phyloP scores from a whole-genome alignment of 2,888 invertebrate species.

The Molanna angustata region DNA sequence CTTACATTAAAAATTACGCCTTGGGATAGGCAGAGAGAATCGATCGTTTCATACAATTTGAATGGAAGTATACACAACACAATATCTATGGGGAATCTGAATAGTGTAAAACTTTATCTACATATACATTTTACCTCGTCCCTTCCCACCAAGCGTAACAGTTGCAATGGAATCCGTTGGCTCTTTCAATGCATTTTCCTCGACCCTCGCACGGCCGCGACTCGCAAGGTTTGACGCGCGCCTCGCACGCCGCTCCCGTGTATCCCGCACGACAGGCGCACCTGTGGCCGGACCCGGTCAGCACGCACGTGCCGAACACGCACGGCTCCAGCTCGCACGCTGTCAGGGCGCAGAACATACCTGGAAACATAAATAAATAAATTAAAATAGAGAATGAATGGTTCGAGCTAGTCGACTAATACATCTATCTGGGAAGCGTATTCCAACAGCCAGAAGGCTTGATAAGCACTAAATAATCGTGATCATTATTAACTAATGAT shows the following conservation, averaged over 20 bases:
- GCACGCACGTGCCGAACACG: constrained; percentile 62
- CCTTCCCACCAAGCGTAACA: constrained; percentile 77
- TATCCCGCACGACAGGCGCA: constrained; percentile 70
- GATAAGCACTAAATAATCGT: too few species aligned
- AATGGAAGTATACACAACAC: too few species aligned
- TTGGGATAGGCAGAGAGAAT: too few species aligned
- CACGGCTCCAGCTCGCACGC: constrained; percentile 73
- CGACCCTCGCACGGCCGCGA: constrained; percentile 71
- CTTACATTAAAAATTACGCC: too few species aligned
- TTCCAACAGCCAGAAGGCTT: too few species aligned
- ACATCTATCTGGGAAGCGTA: too few species aligned
- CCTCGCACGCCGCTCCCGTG: constrained; percentile 65
- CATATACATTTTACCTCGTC: constrained; percentile 47
- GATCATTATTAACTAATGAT: too few species aligned
- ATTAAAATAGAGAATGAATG: too few species aligned
- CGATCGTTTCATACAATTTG: too few species aligned
- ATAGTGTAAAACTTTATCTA: neutral
- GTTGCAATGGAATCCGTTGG: constrained; percentile 65
- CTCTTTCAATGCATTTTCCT: constrained; percentile 69
- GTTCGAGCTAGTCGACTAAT: too few species aligned
- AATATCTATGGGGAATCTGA: too few species aligned
- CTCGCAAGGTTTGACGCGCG: constrained; percentile 67
- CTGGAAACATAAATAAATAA: too few species aligned
- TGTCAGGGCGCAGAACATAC: constrained; percentile 72
- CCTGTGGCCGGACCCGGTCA: constrained; percentile 49